Percentiles rank a stretch among this genome's conserved stretches.
Conservation (phyloP, 2,888 invertebrate genomes). For the Rhagonycha fulva region DNA sequence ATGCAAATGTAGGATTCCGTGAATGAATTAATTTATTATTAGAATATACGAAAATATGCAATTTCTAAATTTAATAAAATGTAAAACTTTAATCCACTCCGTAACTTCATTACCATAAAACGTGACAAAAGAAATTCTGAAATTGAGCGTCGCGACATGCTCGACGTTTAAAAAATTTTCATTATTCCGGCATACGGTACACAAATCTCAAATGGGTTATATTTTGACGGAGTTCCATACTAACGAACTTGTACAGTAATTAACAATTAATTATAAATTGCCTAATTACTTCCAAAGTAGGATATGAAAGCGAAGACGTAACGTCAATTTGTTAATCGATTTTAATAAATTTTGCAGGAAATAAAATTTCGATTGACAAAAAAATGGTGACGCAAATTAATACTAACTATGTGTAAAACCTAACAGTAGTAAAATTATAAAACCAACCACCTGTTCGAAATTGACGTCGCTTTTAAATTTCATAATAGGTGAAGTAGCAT, state of each 20-base stretch:
- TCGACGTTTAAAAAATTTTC: neutral
- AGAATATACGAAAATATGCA: neutral
- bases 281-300: slow-evolving; percentile 2
- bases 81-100: neutral
- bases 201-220: neutral
- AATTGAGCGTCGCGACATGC: neutral
- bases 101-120: neutral
- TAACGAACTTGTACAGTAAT: neutral
- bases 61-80: neutral
- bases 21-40: neutral
- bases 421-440: neutral
- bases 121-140: neutral
- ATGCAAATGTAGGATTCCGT: neutral
- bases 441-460: neutral
- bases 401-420: neutral
- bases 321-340: neutral
- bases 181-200: neutral
- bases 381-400: neutral
- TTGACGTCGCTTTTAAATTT: neutral
- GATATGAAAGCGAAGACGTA: neutral
- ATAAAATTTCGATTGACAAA: neutral
- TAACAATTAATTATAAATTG: slow-evolving; percentile 6
- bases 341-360: no score
- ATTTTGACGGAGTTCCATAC: neutral
- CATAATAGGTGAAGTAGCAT: neutral